Evolutionary conservation across 2,888 invertebrate species (phyloP), one percentile per base, ranked within the genome.

Genomic region (Pandemis corylana): DNA sequence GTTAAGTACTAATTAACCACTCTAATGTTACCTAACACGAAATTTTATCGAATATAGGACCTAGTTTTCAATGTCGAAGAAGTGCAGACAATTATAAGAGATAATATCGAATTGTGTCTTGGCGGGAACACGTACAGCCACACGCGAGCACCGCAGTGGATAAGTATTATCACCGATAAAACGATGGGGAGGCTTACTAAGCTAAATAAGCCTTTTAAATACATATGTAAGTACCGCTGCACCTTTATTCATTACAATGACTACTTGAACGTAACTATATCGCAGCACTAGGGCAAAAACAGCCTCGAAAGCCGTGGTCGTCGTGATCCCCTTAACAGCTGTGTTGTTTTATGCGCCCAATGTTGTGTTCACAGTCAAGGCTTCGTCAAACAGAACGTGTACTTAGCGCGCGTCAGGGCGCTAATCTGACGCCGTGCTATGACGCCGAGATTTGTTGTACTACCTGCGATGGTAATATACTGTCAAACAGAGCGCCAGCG

Each of bases 201-300:
- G 85, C 90, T 97, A 71, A 96, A 97, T 83, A 97, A 97, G 85
- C 96, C 97, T 49, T 98, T 97, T 89, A 98, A 98, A 91, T 98
- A 97, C 87, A 90, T 94, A 41, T n/a, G 94, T 94, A 85, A 87
- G 96, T 86, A 76, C 5, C 10, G 65, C 42, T 41, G 42, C 13
- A 46, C 49, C 5, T 13, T 49, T 10, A 49, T 12, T 12, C 9
- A 2, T 9, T 49, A 49, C 13, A 2, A 13, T 49, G 9, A 12
- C 0, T 44, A 49, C 9, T 49, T 10, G 5, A 12, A 12, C 0
- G 2, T 13, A n/a, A n/a, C n/a, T n/a, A 12, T 12, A 49, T n/a
- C 5, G 51, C 1, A 51, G 51, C n/a, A n/a, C 49, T 49, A 2
- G 12, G 44, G 6, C 9, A 44, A 44, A 44, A 9, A 44, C 44